These are phyloP conservation scores for Drosophila persimilis DNA, from an alignment of 1,140 invertebrate genomes.

Conservation along the genomic window DNA sequence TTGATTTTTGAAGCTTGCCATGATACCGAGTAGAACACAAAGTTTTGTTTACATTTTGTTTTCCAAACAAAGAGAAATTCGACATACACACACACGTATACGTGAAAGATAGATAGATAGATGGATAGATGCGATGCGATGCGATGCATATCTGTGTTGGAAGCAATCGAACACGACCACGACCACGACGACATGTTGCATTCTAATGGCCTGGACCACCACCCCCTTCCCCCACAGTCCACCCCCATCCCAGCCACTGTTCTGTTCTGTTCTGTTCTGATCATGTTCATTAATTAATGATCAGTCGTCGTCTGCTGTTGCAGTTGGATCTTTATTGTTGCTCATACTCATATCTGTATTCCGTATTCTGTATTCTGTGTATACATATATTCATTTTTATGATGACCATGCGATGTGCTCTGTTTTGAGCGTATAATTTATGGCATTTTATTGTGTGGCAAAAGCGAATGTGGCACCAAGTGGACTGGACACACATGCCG, in stretches of 20 bases:
- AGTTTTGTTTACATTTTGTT: slow-evolving; percentile 81
- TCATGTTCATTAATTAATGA: slow-evolving; percentile 81
- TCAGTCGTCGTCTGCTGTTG: slow-evolving; percentile 63
- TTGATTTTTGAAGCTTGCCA: slow-evolving; percentile 56
- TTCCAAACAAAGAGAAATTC: slow-evolving; percentile 76
- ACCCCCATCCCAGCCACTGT: slow-evolving; percentile 40
- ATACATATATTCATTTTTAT: slow-evolving; percentile 61
- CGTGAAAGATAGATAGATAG: slow-evolving; percentile 1
- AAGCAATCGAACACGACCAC: slow-evolving; percentile 48
- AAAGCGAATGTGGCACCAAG: slow-evolving; percentile 52
- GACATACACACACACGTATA: slow-evolving; percentile 33
- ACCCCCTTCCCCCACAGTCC: slow-evolving; percentile 11
- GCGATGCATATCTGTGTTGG: slow-evolving; percentile 62
- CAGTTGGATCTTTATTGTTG: slow-evolving; percentile 67
- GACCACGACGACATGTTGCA: slow-evolving; percentile 76
- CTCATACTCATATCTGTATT: slow-evolving; percentile 4
- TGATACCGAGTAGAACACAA: slow-evolving; percentile 44
- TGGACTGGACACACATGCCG: background rate
- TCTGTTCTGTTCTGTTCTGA: slow-evolving; percentile 30
- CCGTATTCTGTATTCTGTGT: background rate
- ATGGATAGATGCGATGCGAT: slow-evolving; percentile 16
- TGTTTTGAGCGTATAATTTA: slow-evolving; percentile 70
- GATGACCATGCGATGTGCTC: slow-evolving; percentile 72
- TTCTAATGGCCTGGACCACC: slow-evolving; percentile 69
- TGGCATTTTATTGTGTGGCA: slow-evolving; percentile 79